These are phyloP conservation scores for Mycogona germanica DNA, from an alignment of 2,888 invertebrate species.

Conservation along the genomic window DNA sequence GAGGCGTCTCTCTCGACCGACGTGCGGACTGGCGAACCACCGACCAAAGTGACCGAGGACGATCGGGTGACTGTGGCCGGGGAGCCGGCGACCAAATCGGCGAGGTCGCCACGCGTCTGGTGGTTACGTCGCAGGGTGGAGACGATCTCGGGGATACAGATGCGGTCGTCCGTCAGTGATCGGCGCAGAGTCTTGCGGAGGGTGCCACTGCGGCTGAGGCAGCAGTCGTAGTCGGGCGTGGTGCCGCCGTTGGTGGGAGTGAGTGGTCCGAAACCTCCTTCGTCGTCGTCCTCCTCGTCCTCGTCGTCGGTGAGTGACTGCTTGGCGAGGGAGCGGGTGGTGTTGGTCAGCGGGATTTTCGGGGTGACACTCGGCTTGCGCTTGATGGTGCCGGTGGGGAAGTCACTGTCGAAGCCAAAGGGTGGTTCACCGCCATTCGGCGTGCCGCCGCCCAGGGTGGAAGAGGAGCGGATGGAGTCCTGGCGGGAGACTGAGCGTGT, in stretches of 20 bases:
- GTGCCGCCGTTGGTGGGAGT: too few species aligned
- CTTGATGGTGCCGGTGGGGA: slow-evolving; percentile 61
- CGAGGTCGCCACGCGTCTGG: background rate
- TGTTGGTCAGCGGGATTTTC: slow-evolving; percentile 83
- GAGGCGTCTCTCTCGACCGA: slow-evolving; percentile 33
- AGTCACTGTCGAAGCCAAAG: slow-evolving; percentile 38
- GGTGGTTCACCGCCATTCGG: slow-evolving; percentile 48
- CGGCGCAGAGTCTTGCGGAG: slow-evolving; percentile 23
- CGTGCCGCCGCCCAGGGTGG: slow-evolving; percentile 53
- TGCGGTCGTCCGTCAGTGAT: slow-evolving; percentile 24
- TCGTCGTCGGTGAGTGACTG: slow-evolving; percentile 49
- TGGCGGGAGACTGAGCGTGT: slow-evolving; percentile 36
- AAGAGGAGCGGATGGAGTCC: slow-evolving; percentile 54
- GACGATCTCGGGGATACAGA: slow-evolving; percentile 16
- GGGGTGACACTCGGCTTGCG: slow-evolving; percentile 66
- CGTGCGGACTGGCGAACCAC: slow-evolving; percentile 41
- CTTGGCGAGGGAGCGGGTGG: slow-evolving; percentile 78
- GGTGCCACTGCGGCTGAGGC: slow-evolving; percentile 23
- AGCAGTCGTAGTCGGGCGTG: slow-evolving; percentile 19
- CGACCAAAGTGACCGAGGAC: slow-evolving; percentile 39
- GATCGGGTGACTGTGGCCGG: slow-evolving; percentile 5
- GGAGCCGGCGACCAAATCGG: background rate
- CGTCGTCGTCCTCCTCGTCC: slow-evolving; percentile 25
- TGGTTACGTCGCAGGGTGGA: slow-evolving; percentile 16
- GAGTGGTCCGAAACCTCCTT: slow-evolving; percentile 19